A percentile compares a stretch with the other conserved stretches of the same genome.
Evolutionary conservation across 1,140 invertebrate genomes (phyloP).

Genomic region (Colletes latitarsis): DNA sequence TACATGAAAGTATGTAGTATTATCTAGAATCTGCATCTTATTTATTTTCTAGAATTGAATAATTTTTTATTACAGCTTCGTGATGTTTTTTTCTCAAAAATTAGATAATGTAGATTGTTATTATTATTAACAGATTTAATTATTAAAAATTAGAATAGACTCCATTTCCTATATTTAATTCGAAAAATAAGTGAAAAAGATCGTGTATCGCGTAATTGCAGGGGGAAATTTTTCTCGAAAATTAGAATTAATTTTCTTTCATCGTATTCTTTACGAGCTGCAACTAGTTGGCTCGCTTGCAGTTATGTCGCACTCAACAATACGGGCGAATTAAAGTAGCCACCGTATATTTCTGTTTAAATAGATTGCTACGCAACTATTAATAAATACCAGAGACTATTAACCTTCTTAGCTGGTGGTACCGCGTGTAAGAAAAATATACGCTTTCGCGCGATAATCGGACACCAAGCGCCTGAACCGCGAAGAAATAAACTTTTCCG

Average conservation of each 20-base stretch:
- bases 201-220: too few relatives aligned
- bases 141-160: too few relatives aligned
- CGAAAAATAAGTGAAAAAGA: neutral
- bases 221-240: neutral
- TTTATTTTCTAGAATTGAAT: too few relatives aligned
- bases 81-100: too few relatives aligned
- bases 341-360: conserved; percentile 17
- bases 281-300: too few relatives aligned
- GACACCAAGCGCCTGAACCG: neutral
- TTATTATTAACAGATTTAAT: too few relatives aligned
- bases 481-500: neutral
- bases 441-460: conserved; percentile 18
- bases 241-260: neutral
- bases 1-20: too few relatives aligned
- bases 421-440: neutral
- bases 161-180: too few relatives aligned
- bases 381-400: conserved; percentile 39
- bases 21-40: too few relatives aligned
- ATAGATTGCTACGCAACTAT: conserved; percentile 20
- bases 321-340: conserved; percentile 6
- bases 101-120: too few relatives aligned
- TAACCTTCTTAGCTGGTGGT: conserved; percentile 19
- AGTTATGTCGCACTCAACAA: neutral
- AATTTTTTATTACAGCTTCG: too few relatives aligned
- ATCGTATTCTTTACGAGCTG: neutral